A percentile compares a stretch with the other conserved stretches of the same genome.
These are phyloP conservation scores for Kryphioiulus occultus DNA, from an alignment of 2,888 invertebrate genomes.

Conservation along the genomic window DNA sequence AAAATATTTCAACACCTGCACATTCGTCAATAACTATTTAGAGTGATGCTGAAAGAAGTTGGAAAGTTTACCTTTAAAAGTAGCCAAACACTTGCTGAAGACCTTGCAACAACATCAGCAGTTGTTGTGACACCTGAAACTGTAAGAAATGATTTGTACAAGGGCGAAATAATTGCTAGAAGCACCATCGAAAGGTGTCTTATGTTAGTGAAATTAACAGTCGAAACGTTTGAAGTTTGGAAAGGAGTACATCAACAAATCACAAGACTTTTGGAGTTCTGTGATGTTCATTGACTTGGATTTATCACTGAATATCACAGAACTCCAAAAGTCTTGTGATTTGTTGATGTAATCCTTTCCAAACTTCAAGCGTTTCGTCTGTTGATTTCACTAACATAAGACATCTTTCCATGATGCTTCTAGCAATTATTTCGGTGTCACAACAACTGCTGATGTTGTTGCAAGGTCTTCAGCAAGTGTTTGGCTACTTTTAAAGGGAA, in stretches of 20 bases:
- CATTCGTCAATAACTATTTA: neutral
- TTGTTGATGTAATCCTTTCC: neutral
- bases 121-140: too few species aligned
- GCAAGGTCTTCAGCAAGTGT: neutral
- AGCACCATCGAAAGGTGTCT: too few species aligned
- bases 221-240: neutral
- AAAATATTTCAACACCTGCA: neutral
- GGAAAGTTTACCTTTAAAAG: neutral
- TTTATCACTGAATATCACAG: neutral
- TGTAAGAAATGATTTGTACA: too few species aligned
- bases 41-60: neutral
- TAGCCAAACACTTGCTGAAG: neutral
- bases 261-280: neutral
- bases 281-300: neutral
- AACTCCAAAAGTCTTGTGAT: neutral
- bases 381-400: neutral
- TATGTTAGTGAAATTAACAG: neutral
- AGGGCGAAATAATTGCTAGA: too few species aligned
- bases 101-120: neutral
- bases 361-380: neutral
- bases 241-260: neutral
- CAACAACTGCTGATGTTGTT: neutral
- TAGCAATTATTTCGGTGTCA: too few species aligned
- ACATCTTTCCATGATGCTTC: too few species aligned
- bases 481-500: neutral